A percentile compares a stretch with the other conserved stretches of the same genome.
These are phyloP conservation scores for Ctenomys sociabilis DNA, from an alignment of 2,113 vertebrate genomes.

Conservation along the genomic window DNA sequence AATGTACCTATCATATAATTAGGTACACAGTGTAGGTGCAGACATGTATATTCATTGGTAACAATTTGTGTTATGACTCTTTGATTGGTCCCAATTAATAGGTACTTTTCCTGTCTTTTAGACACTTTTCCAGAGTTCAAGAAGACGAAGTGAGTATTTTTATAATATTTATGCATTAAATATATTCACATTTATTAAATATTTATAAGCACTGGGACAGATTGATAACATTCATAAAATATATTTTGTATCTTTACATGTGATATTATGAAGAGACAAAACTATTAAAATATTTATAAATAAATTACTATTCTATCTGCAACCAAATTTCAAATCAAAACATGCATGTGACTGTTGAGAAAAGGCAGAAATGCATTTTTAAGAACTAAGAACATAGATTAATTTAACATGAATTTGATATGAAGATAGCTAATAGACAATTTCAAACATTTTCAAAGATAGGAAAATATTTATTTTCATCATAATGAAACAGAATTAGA, in stretches of 20 bases:
- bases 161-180: background rate
- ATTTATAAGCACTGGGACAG: background rate
- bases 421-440: background rate
- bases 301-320: background rate
- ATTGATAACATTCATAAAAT: background rate
- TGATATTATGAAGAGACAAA: background rate
- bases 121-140: background rate
- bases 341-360: background rate
- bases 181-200: background rate
- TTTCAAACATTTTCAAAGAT: background rate
- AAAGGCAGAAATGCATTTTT: background rate
- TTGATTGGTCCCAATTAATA: background rate
- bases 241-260: background rate
- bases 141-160: background rate
- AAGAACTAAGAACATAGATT: background rate
- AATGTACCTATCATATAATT: background rate
- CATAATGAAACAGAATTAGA: background rate
- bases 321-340: conserved; percentile 23
- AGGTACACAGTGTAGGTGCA: background rate
- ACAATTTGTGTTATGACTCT: background rate
- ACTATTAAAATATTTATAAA: background rate
- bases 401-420: background rate
- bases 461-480: background rate
- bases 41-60: background rate
- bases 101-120: background rate